Percentiles rank a stretch among this genome's conserved stretches.
phyloP scores from a whole-genome alignment of 2,113 vertebrate species.

The Elephantulus edwardii region DNA sequence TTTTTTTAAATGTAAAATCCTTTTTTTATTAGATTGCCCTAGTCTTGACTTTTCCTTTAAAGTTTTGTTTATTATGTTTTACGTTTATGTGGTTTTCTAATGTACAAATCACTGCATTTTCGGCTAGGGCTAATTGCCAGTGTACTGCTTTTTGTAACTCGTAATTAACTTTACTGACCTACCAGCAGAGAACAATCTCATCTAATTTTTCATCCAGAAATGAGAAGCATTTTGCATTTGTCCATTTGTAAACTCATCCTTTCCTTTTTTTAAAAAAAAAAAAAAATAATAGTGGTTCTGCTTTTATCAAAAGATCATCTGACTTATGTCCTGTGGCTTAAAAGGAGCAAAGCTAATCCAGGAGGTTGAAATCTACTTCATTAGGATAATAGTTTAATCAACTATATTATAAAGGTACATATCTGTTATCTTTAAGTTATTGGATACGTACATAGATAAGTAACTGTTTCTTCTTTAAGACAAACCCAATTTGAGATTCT shows the following conservation, averaged over 20 bases:
- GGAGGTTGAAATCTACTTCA: not conserved
- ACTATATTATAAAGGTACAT: not conserved
- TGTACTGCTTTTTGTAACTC: conserved; percentile 7
- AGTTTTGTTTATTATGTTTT: conserved; percentile 54
- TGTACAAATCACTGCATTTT: conserved; percentile 53
- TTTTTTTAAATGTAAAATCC: conserved; percentile 31
- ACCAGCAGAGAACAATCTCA: conserved; percentile 9
- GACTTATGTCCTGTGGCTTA: conserved; percentile 43
- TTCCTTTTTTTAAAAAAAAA: not conserved
- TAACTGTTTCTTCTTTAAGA: conserved; percentile 50
- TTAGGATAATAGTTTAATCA: conserved; percentile 34
- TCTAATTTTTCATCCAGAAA: conserved; percentile 42
- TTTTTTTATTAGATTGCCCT: conserved; percentile 57
- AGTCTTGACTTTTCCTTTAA: conserved; percentile 40
- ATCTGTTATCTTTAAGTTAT: not conserved
- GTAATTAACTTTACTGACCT: conserved; percentile 18
- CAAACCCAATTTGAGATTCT: not conserved
- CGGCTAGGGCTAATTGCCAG: conserved; percentile 22
- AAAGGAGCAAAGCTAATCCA: conserved; percentile 21
- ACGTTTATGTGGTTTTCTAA: conserved; percentile 35
- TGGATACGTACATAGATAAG: not conserved
- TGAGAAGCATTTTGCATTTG: conserved; percentile 17
- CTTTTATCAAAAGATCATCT: conserved; percentile 46
- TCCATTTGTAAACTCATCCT: conserved; percentile 48
- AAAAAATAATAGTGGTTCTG: no score